Base-by-base conservation (phyloP, 2,888 invertebrate genomes). In the Molanna angustata region DNA sequence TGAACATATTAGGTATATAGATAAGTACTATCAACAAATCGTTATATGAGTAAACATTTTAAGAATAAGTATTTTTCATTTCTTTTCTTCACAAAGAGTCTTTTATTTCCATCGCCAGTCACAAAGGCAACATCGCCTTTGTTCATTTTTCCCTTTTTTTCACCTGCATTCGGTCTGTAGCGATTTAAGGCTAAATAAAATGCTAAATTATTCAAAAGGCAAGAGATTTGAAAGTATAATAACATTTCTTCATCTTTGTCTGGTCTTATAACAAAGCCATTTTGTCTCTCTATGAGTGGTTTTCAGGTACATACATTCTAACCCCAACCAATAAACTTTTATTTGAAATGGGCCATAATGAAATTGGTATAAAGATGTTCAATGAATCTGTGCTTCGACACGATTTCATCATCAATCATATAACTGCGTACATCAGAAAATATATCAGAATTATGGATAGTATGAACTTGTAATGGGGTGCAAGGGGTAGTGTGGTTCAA, bases 141-240 rank as follows among this genome's bases (percentile, higher is more conserved):
- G 49, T 50, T 50, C 49, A 49, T 27, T 41, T 41, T 43, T 16
- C 37, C 14, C 27, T 18, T 41, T 42, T 31, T n/a, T n/a, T 32
- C 16, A 57, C 57, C 57, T 57, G 57, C 50, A 54, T 53, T 52
- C 48, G 50, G 53, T 43, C 52, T 52, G 46, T 53, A 57, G 45
- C 57, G 57, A 57, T 57, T 57, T 57, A 57, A 52, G 57, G 53
- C 53, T 57, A 57, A 54, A 57, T 57, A 54, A 52, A 57, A 57
- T 57, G 57, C 54, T 54, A 54, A 57, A 54, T 54, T 57, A 57
- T 57, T 57, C 57, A 57, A 57, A 57, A 57, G 57, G 51, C 57
- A 31, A 20, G 31, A 48, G 54, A 57, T 57, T 57, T 57, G 57
- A 54, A 57, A 57, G 57, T 57, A 54, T 54, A 57, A 57, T 57